phyloP scores from a whole-genome alignment of 2,113 vertebrate genomes.

The Chionodraco myersi region DNA sequence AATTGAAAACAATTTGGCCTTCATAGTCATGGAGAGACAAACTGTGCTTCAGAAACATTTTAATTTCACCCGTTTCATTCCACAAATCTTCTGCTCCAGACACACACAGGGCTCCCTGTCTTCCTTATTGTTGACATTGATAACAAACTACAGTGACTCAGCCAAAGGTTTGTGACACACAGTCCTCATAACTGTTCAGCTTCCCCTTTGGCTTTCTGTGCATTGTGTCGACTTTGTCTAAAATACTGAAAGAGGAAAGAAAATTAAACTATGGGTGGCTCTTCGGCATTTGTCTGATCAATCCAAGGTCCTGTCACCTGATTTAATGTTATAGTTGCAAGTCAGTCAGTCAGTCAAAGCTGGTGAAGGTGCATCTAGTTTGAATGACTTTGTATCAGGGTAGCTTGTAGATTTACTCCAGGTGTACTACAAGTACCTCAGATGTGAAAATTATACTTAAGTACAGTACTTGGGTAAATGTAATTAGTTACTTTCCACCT shows the following conservation, averaged over 20 bases:
- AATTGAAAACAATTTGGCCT: background rate
- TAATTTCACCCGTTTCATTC: background rate
- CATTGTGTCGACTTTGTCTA: background rate
- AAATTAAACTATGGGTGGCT: background rate
- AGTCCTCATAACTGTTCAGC: background rate
- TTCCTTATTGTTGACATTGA: constrained; percentile 28
- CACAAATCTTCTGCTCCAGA: background rate
- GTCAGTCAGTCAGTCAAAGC: background rate
- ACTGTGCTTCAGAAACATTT: background rate
- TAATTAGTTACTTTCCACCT: too few species aligned
- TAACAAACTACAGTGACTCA: background rate
- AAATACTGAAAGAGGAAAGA: background rate
- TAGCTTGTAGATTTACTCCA: too few species aligned
- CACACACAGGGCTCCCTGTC: background rate
- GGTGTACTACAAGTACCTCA: too few species aligned
- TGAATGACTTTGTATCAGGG: too few species aligned
- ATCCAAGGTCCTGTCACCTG: background rate
- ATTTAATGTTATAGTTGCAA: background rate
- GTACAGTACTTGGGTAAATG: too few species aligned
- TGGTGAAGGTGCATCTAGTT: too few species aligned
- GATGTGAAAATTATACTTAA: too few species aligned
- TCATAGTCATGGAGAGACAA: background rate
- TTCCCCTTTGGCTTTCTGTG: constrained; percentile 4
- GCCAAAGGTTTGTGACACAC: background rate
- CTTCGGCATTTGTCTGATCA: background rate